Evolutionary conservation across 2,888 invertebrate genomes (phyloP).

Genomic region (Melolontha melolontha): DNA sequence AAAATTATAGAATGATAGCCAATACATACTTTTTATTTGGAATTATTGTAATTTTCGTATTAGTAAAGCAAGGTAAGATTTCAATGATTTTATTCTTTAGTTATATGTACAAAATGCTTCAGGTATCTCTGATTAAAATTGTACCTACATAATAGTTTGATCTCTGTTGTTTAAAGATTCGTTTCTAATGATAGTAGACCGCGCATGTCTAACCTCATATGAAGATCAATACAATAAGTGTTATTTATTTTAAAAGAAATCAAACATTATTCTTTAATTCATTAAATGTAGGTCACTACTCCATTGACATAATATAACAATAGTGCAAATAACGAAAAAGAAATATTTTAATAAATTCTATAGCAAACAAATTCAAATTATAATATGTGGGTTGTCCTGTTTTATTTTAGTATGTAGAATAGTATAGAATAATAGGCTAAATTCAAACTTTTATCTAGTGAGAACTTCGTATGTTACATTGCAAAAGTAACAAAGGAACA

Average conservation of each 20-base stretch:
- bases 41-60: slow-evolving; percentile 61
- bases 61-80: slow-evolving; percentile 65
- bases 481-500: too few species aligned
- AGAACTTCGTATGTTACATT: too few species aligned
- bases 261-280: too few species aligned
- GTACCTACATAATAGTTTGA: neutral
- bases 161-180: neutral
- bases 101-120: slow-evolving; percentile 33
- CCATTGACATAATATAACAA: too few species aligned
- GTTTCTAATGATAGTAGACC: neutral
- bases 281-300: too few species aligned
- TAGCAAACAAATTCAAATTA: too few species aligned
- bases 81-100: neutral
- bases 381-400: too few species aligned
- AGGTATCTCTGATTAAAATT: neutral
- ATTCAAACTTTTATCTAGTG: too few species aligned
- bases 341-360: too few species aligned
- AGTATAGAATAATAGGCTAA: too few species aligned
- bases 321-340: too few species aligned
- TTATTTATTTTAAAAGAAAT: neutral
- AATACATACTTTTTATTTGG: slow-evolving; percentile 42
- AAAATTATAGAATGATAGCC: slow-evolving; percentile 16
- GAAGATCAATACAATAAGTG: slow-evolving; percentile 21
- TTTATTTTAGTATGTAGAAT: too few species aligned
- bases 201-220: slow-evolving; percentile 19